Evolutionary conservation across 2,113 vertebrate species (phyloP).

Genomic region (Neotragus moschatus): DNA sequence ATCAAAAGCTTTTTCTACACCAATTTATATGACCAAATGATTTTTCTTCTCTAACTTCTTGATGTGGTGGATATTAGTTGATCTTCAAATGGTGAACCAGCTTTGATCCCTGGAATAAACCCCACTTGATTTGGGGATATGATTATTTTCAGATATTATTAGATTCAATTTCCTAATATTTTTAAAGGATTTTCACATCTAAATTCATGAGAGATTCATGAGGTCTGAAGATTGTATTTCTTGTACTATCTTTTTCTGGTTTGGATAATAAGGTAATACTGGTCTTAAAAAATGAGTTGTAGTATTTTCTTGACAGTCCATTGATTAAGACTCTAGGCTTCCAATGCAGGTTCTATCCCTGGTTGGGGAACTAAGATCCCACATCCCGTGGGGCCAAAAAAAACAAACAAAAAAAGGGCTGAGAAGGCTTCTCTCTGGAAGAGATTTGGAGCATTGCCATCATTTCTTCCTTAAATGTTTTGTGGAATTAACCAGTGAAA

Average conservation of each 20-base stretch:
- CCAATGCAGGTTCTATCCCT: background rate
- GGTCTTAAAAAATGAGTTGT: background rate
- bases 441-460: background rate
- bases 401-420: background rate
- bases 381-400: background rate
- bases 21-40: background rate
- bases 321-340: background rate
- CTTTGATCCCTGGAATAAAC: background rate
- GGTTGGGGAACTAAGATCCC: background rate
- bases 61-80: background rate
- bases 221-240: background rate
- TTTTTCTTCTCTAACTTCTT: background rate
- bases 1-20: background rate
- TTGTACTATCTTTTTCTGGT: background rate
- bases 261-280: background rate
- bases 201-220: background rate
- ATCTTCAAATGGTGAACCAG: background rate
- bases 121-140: background rate
- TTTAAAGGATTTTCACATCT: background rate
- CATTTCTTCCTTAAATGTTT: background rate
- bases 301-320: background rate
- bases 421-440: background rate
- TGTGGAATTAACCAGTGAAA: background rate
- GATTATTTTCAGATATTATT: background rate
- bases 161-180: background rate